Evolutionary conservation across 2,113 vertebrate genomes (phyloP).

Genomic region (Tamias sibiricus): DNA sequence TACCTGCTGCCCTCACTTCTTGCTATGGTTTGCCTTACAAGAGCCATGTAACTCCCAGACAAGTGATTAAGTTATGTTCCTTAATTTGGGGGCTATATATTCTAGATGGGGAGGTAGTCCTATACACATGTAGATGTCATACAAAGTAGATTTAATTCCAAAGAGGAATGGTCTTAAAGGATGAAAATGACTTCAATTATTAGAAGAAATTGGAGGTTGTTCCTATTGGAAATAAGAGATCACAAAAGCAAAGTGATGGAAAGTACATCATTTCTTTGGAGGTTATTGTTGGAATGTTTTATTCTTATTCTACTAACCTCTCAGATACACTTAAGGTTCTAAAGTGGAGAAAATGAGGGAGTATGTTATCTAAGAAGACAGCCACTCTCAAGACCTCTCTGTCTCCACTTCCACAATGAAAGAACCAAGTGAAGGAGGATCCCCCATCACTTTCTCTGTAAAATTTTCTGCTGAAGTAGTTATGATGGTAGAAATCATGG

Average conservation of each 20-base stretch:
- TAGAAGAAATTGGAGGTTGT: background rate
- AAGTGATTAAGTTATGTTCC: background rate
- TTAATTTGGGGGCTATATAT: background rate
- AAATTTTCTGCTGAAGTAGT: background rate
- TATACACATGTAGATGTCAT: background rate
- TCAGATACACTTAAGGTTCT: slow-evolving; percentile 31
- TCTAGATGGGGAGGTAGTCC: background rate
- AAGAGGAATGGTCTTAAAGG: background rate
- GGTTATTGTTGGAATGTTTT: slow-evolving; percentile 12
- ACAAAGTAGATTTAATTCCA: background rate
- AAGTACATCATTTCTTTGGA: background rate
- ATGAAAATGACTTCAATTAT: background rate
- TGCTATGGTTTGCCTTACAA: background rate
- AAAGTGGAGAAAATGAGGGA: background rate
- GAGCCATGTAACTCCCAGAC: background rate
- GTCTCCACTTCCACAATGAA: background rate
- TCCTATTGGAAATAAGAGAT: background rate
- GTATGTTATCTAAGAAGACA: background rate
- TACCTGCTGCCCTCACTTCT: background rate
- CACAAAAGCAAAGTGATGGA: background rate
- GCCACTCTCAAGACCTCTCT: background rate
- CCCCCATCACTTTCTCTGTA: background rate
- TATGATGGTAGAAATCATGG: background rate
- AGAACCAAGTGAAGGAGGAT: background rate
- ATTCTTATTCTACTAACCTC: background rate